Evolutionary conservation across 1,140 invertebrate species (phyloP), one percentile per base, ranked within the genome.

Genomic region (Drosophila parvula): DNA sequence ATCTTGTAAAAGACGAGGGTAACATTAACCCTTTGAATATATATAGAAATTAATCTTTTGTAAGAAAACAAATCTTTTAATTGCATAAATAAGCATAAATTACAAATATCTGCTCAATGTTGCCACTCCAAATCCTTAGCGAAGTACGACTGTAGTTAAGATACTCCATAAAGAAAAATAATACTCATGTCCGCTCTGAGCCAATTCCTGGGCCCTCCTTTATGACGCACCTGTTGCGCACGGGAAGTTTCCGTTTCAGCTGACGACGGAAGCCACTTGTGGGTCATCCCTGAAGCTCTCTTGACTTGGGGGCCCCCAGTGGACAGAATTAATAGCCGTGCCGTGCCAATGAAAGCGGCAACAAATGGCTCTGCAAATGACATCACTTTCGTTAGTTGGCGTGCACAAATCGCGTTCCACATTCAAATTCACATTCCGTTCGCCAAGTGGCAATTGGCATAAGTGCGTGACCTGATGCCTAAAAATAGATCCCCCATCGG

Each of bases 371-470:
- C 51, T 40, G 60, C 45, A 76, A 67, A 76, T 76, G 73, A 77
- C 73, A 77, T 77, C 74, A 77, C 74, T 77, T 77, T 76, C 62
- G 62, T 76, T 76, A 41, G 61, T 74, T 63, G 45, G 60, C 70
- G 73, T 76, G 71, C 73, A 76, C 70, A 75, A 76, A 75, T 75
- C 65, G 68, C 51, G 65, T 58, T 71, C 44, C 68, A 59, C 63
- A 71, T 69, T 71, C 44, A 67, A 69, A 69, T 71, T 65, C 34
- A 50, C 64, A 67, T 67, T 58, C 44, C 53, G 47, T 38, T 18
- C 36, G 36, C 36, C 30, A 59, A 76, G 53, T 77, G 74, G 55
- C 74, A 77, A 77, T 77, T 77, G 65, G 30, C 44, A 59, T 59
- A 50, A 71, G 65, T 71, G 68, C 68, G 68, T 71, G 68, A 71